phyloP scores from a whole-genome alignment of 2,113 vertebrate species.

The Elgaria multicarinata region DNA sequence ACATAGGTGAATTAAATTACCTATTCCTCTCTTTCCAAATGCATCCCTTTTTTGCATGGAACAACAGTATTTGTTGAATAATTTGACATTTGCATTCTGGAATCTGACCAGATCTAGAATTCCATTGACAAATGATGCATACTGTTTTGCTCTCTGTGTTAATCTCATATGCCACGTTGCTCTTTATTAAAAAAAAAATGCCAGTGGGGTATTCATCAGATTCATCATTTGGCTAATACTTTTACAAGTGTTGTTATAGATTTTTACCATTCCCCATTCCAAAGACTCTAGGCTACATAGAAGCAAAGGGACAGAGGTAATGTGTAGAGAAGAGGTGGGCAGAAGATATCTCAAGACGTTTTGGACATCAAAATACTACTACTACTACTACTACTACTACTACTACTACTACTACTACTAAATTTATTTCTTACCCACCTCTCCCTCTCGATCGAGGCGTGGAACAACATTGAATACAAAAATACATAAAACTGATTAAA shows the following conservation, averaged over 20 bases:
- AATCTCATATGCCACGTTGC: conserved; percentile 4
- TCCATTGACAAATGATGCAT: background rate
- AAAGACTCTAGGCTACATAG: background rate
- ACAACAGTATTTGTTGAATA: conserved; percentile 23
- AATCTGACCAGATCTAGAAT: conserved; percentile 3
- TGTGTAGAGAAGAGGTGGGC: too few species aligned
- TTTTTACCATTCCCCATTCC: background rate
- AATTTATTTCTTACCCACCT: too few species aligned
- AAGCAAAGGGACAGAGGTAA: background rate
- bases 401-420: too few species aligned
- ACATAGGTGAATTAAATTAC: background rate
- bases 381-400: too few species aligned
- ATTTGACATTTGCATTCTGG: conserved; percentile 2
- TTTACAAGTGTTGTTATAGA: background rate
- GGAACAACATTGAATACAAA: too few species aligned
- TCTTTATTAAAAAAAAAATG: conserved; percentile 8
- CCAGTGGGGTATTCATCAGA: conserved; percentile 4
- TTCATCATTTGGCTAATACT: background rate
- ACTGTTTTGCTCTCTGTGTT: background rate
- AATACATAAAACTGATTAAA: too few species aligned
- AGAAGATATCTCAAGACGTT: too few species aligned
- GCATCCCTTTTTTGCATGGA: background rate
- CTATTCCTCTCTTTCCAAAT: background rate
- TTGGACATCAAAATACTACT: too few species aligned
- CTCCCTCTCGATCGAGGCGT: too few species aligned